phyloP scores from a whole-genome alignment of 2,888 invertebrate species.

The Odontocolon sp. region DNA sequence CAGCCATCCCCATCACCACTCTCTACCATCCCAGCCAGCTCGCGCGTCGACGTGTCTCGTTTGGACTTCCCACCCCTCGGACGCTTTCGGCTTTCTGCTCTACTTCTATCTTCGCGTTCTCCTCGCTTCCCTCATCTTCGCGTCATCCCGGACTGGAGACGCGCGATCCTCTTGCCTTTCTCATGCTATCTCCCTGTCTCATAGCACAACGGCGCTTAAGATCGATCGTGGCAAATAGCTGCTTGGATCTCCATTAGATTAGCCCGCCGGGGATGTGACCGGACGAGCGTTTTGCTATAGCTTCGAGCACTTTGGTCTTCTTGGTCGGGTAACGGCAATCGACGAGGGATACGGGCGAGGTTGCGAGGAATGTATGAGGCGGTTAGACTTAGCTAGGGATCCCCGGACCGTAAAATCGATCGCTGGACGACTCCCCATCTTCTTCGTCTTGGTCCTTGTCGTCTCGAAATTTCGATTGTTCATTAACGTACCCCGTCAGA shows the following conservation, averaged over 20 bases:
- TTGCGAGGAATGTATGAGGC: neutral
- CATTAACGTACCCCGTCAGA: conserved; percentile 15
- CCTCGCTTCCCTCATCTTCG: neutral
- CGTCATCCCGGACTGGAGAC: conserved; percentile 3
- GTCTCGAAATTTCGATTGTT: conserved; percentile 27
- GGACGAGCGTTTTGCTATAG: neutral
- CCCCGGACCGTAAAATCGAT: conserved; percentile 12
- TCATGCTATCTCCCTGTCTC: neutral
- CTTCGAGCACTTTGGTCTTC: conserved; percentile 12
- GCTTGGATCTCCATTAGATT: conserved; percentile 28
- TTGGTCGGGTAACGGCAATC: conserved; percentile 5
- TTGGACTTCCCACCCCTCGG: conserved; percentile 30
- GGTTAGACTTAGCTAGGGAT: neutral
- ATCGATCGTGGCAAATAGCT: conserved; percentile 66
- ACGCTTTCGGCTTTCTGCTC: conserved; percentile 14
- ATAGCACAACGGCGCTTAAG: conserved; percentile 48
- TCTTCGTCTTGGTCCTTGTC: neutral
- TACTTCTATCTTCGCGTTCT: conserved; percentile 2
- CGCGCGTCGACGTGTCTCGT: conserved; percentile 9
- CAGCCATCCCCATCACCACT: conserved; percentile 42
- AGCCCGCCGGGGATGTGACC: conserved; percentile 47
- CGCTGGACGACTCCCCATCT: neutral
- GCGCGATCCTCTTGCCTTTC: neutral
- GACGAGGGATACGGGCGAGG: neutral
- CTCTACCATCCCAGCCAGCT: conserved; percentile 36